Evolutionary conservation across 2,888 invertebrate genomes (phyloP).

Genomic region (Acholoe squamosa): DNA sequence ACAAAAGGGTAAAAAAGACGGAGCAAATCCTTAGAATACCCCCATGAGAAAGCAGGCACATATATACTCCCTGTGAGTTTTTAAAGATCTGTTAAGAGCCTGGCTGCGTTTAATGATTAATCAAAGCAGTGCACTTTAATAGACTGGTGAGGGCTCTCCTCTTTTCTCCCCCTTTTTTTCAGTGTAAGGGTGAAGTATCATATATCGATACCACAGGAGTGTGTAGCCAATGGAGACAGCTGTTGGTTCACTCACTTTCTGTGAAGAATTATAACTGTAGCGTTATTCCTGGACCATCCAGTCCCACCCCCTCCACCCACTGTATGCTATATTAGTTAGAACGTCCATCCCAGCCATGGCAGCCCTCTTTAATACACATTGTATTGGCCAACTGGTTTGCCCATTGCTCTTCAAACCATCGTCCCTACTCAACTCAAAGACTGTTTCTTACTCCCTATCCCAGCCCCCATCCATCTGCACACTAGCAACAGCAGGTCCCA

Average conservation of each 20-base stretch:
- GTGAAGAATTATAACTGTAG: not conserved
- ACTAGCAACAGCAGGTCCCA: constrained; percentile 32
- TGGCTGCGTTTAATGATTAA: constrained; percentile 31
- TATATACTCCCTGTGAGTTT: not conserved
- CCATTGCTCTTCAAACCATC: not conserved
- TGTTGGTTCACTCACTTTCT: constrained; percentile 17
- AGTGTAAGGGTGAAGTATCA: constrained; percentile 26
- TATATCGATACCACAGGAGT: constrained; percentile 31
- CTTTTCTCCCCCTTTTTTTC: constrained; percentile 1
- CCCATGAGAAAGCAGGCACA: constrained; percentile 17
- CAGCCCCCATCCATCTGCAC: not conserved
- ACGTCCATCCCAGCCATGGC: too few relatives aligned
- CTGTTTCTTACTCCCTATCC: not conserved
- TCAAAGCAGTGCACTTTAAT: constrained; percentile 41
- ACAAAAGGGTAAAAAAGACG: not conserved
- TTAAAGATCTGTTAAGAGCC: constrained; percentile 29
- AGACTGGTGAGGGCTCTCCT: constrained; percentile 5
- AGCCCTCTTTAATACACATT: too few relatives aligned
- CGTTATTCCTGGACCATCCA: not conserved
- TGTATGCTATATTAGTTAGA: too few relatives aligned
- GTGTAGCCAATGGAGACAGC: constrained; percentile 15
- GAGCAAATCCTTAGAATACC: constrained; percentile 2
- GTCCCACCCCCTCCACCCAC: not conserved
- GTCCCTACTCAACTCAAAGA: not conserved
- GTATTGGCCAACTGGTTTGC: not conserved